A percentile compares a stretch with the other conserved stretches of the same genome.
phyloP scores from a whole-genome alignment of 2,113 vertebrate species.

The Anarrhichthys ocellatus region DNA sequence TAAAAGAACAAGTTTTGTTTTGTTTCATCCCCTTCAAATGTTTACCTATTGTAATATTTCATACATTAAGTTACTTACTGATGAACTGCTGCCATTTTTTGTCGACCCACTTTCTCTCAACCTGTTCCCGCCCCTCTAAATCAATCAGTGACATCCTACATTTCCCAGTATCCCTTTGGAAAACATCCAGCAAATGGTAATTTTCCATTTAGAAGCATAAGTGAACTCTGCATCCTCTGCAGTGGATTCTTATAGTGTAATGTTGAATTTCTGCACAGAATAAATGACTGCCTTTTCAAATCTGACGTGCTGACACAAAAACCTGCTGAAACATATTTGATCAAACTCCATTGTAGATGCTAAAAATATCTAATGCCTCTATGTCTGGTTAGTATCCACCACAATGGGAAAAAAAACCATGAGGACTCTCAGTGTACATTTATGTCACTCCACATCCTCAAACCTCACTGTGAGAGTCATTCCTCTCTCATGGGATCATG shows the following conservation, averaged over 20 bases:
- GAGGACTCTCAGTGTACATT: not conserved
- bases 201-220: conserved; percentile 3
- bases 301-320: not conserved
- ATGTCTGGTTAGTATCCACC: not conserved
- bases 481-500: conserved; percentile 1
- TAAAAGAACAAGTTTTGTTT: not conserved
- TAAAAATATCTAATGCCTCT: not conserved
- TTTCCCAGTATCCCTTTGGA: conserved; percentile 38
- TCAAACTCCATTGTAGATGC: not conserved
- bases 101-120: not conserved
- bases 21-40: conserved; percentile 17
- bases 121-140: conserved; percentile 1
- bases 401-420: too few species aligned
- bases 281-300: not conserved
- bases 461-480: conserved; percentile 14
- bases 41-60: conserved; percentile 11
- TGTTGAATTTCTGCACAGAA: not conserved
- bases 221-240: not conserved
- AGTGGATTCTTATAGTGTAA: not conserved
- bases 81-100: not conserved
- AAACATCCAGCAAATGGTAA: not conserved
- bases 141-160: not conserved
- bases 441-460: not conserved
- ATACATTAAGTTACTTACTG: not conserved
- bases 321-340: not conserved